These are phyloP conservation scores for Eulemur macaco DNA, from an alignment of 2,113 vertebrate genomes.

Conservation along the genomic window DNA sequence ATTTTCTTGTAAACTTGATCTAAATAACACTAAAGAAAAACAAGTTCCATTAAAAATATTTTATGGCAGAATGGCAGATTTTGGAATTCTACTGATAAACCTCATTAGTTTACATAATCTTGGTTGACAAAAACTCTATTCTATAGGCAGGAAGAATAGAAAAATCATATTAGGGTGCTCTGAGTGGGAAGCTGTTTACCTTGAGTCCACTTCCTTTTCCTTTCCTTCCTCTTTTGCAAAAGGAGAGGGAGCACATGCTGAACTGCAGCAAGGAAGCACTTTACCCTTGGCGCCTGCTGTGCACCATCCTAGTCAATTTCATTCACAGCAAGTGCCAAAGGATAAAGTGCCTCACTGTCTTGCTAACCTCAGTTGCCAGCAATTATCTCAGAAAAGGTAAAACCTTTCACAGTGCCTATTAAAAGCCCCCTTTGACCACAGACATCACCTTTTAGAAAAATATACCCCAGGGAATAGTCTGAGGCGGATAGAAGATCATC, in stretches of 20 bases:
- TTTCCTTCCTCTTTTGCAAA: not conserved
- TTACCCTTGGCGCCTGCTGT: not conserved
- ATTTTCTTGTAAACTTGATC: not conserved
- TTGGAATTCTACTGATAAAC: not conserved
- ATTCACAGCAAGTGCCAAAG: slow-evolving; percentile 10
- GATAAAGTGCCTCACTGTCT: not conserved
- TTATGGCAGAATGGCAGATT: not conserved
- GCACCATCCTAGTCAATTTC: not conserved
- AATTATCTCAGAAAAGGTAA: slow-evolving; percentile 45
- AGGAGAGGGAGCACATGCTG: not conserved
- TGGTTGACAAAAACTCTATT: not conserved
- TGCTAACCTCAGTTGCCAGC: not conserved
- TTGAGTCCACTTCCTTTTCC: not conserved
- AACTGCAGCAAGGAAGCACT: not conserved
- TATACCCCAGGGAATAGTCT: not conserved
- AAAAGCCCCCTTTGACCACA: slow-evolving; percentile 14
- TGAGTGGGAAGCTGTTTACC: not conserved
- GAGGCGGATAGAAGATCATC: not conserved
- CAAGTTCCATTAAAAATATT: not conserved
- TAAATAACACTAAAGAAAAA: not conserved
- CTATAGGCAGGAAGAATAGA: not conserved
- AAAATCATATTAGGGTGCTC: not conserved
- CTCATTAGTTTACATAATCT: not conserved
- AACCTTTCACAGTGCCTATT: not conserved
- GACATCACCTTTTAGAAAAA: slow-evolving; percentile 43